Evolutionary conservation across 2,888 invertebrate species (phyloP), one percentile per base, ranked within the genome.

Genomic region (Scrobipalpa atriplicella): DNA sequence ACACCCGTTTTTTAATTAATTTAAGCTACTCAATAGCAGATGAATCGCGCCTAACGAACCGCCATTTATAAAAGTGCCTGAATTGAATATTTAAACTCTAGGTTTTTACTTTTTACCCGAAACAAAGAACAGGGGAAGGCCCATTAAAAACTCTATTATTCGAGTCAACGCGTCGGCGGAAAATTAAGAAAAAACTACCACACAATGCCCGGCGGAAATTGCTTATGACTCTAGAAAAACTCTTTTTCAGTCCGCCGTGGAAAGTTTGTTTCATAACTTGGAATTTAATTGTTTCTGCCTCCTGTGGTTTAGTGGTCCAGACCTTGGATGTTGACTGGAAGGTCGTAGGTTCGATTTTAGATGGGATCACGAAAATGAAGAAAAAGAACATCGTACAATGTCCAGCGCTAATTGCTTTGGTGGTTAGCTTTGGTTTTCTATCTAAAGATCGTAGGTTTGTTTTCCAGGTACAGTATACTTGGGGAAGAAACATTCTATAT

Each of bases 101-200:
- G 68, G 64, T 74, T 73, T 76, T 73, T 74, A 13, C 21, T 74
- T 73, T 76, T 73, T 74, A 13, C 21, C 2, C 73, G 74, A 80
- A 85, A 83, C 83, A 82, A 86, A 85, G 78, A 78, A 78, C 77
- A 78, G 78, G 82, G 76, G 78, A 82, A 80, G 78, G 76, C 78
- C 82, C 81, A 83, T 86, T 85, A 85, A 82, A 84, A 72, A 72
- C 79, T 77, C 82, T 85, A 84, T 85, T 84, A 85, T 86, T 86
- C 84, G 84, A 78, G 77, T 72, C 80, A 71, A 79, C 80, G 78
- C 75, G 79, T 78, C 72, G 78, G 78, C 86, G 86, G 86, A 87
- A 89, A 89, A 90, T 90, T 88, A 87, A 86, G 84, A 84, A 83
- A 82, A 84, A 83, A 76, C 79, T 72, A 70, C 68, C 78, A 79